Conservation (phyloP, 2,113 vertebrate species). For the Pseudorectes ferrugineus region DNA sequence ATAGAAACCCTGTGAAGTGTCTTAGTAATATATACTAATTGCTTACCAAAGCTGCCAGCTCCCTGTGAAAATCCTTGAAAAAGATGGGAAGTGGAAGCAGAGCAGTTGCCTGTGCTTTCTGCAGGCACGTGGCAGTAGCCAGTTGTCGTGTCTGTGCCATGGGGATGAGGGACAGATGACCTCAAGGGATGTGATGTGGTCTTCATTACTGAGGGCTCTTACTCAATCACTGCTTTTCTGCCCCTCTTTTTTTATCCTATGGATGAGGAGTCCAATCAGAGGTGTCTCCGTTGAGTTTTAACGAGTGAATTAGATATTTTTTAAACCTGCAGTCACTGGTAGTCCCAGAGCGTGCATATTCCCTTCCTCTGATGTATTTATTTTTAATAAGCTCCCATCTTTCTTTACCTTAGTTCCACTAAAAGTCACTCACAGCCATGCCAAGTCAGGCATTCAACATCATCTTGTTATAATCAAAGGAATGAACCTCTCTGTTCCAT, state of each 20-base stretch:
- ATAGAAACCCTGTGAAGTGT: slow-evolving; percentile 36
- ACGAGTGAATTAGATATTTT: background rate
- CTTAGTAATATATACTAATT: slow-evolving; percentile 40
- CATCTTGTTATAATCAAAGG: background rate
- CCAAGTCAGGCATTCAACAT: background rate
- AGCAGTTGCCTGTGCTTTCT: background rate
- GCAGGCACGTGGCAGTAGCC: background rate
- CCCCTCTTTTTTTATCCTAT: background rate
- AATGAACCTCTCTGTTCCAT: background rate
- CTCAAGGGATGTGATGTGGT: background rate
- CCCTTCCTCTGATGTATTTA: background rate
- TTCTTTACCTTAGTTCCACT: background rate
- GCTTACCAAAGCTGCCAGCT: slow-evolving; percentile 28
- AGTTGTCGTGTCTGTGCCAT: rapidly evolving
- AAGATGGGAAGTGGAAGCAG: background rate
- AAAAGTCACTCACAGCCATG: background rate
- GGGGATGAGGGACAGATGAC: background rate
- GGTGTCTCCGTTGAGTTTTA: background rate
- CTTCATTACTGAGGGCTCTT: background rate
- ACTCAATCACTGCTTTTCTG: background rate
- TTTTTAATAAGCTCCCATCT: background rate
- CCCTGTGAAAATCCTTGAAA: background rate
- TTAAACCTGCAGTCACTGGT: background rate
- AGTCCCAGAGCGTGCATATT: rapidly evolving
- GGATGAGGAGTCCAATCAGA: background rate